Conservation (phyloP, 2,797 vertebrate species). For the Hirundo rustica region DNA sequence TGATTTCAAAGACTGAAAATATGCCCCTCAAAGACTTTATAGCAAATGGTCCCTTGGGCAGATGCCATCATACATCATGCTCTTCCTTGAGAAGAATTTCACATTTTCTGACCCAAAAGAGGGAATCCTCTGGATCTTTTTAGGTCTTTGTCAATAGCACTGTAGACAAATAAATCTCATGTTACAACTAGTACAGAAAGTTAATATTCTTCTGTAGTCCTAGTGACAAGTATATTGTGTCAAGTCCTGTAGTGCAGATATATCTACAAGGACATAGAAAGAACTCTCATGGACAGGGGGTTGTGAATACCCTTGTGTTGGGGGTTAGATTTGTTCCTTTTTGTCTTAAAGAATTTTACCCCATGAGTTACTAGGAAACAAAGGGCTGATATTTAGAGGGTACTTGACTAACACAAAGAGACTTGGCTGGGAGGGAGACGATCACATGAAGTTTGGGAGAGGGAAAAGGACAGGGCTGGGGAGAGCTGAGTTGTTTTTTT, state of each 20-base stretch:
- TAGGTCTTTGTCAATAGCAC: neutral
- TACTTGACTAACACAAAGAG: too few species aligned
- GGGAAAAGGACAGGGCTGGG: too few species aligned
- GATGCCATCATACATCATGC: neutral
- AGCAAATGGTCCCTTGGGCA: neutral
- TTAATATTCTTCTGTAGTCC: neutral
- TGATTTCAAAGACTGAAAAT: neutral
- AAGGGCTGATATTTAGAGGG: too few species aligned
- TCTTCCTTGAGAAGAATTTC: neutral
- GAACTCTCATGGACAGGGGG: fast-evolving
- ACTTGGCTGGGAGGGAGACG: too few species aligned
- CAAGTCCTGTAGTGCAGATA: neutral
- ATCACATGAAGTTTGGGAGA: too few species aligned
- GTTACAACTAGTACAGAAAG: neutral
- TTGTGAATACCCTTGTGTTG: neutral
- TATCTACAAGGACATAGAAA: neutral
- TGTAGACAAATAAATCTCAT: neutral
- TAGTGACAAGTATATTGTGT: neutral
- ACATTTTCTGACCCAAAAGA: neutral
- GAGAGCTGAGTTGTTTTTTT: too few species aligned
- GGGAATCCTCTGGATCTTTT: neutral
- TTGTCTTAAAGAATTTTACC: too few species aligned
- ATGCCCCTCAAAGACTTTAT: neutral
- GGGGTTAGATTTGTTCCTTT: too few species aligned
- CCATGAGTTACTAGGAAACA: too few species aligned